A percentile compares a stretch with the other conserved stretches of the same genome.
Conservation (phyloP, 2,888 invertebrate genomes). For the Ctena decussata region DNA sequence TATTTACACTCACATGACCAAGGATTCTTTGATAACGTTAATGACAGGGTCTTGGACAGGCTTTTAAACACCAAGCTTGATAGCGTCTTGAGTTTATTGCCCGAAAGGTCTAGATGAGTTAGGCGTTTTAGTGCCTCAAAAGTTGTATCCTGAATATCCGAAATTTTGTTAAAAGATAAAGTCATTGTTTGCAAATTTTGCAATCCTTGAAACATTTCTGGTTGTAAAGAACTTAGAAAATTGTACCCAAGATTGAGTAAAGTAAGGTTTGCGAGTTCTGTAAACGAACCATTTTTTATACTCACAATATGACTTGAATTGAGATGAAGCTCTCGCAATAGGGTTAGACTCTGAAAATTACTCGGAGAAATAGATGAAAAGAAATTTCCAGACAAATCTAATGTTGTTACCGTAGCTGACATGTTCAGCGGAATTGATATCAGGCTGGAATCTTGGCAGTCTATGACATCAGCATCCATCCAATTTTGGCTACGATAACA, state of each 20-base stretch:
- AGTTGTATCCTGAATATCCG: constrained; percentile 40
- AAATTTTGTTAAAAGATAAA: constrained; percentile 63
- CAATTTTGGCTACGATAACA: not conserved
- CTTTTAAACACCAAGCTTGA: constrained; percentile 43
- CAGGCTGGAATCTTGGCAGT: not conserved
- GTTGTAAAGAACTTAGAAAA: constrained; percentile 45
- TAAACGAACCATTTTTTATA: constrained; percentile 30
- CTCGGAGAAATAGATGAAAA: not conserved
- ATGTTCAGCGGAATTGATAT: not conserved
- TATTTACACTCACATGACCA: constrained; percentile 66
- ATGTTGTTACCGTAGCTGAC: not conserved
- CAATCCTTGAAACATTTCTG: constrained; percentile 66
- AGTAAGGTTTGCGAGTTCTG: constrained; percentile 11
- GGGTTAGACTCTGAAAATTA: not conserved
- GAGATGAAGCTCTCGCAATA: not conserved
- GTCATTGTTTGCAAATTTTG: constrained; percentile 53
- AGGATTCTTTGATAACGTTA: constrained; percentile 62
- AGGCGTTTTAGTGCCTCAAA: constrained; percentile 62
- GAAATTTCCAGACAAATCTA: not conserved
- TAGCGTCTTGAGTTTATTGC: constrained; percentile 61
- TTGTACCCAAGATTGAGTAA: constrained; percentile 40
- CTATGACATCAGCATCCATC: not conserved
- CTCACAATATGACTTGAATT: constrained; percentile 1
- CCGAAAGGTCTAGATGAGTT: constrained; percentile 48
- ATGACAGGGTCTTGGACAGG: constrained; percentile 40